These are phyloP conservation scores for Oreohelix idahoensis DNA, from an alignment of 1,140 invertebrate species.

Conservation along the genomic window DNA sequence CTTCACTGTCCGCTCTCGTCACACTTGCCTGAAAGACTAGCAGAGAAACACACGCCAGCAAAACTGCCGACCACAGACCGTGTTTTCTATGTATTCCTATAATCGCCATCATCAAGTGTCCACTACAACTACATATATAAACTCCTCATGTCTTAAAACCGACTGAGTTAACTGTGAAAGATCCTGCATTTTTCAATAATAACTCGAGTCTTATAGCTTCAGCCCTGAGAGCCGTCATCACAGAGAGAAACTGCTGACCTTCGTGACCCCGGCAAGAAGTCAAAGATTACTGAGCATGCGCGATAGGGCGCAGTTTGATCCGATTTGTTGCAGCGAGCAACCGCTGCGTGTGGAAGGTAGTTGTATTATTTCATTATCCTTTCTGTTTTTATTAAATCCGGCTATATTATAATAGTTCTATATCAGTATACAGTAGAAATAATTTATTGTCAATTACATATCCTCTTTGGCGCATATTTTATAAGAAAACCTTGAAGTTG, in stretches of 20 bases:
- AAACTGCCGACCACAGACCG: constrained; percentile 3
- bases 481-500: too few species aligned
- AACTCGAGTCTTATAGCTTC: constrained; percentile 28
- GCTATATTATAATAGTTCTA: too few species aligned
- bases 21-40: background rate
- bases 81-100: constrained; percentile 38
- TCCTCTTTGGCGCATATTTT: too few species aligned
- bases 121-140: constrained; percentile 27
- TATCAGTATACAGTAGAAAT: too few species aligned
- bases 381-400: too few species aligned
- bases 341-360: too few species aligned
- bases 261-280: constrained; percentile 29
- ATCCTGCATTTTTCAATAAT: background rate
- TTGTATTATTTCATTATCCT: too few species aligned
- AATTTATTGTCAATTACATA: too few species aligned
- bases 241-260: constrained; percentile 19
- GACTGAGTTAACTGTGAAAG: constrained; percentile 35
- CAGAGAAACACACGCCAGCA: constrained; percentile 13
- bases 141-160: constrained; percentile 30
- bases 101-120: constrained; percentile 43
- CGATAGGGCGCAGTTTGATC: background rate
- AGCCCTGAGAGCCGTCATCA: constrained; percentile 31
- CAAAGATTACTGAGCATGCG: constrained; percentile 46
- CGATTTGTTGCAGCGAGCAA: too few species aligned
- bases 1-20: background rate